Evolutionary conservation across 37 sponge, comb jelly and placozoan genomes (phyloP), one percentile per base, ranked within the genome.

Genomic region (Axinella damicornis): DNA sequence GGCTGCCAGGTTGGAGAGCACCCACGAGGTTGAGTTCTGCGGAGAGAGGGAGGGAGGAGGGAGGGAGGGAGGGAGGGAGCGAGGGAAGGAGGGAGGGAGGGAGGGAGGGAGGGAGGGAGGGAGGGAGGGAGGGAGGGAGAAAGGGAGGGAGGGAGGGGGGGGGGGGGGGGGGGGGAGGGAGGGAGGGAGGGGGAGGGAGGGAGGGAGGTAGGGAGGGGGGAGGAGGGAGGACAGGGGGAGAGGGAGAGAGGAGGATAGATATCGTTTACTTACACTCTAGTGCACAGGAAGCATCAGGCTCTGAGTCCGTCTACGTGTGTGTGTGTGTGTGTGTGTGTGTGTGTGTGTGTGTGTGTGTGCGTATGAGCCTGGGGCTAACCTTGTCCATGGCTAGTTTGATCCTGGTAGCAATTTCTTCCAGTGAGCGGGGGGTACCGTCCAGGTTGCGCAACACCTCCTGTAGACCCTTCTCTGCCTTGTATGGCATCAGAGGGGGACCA

Each of bases 341-440:
- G n/a, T n/a, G n/a, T n/a, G n/a, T n/a, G n/a, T n/a, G n/a, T n/a
- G n/a, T n/a, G n/a, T n/a, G n/a, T n/a, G n/a, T n/a, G n/a, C n/a
- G n/a, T n/a, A n/a, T n/a, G n/a, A n/a, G n/a, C n/a, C n/a, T n/a
- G n/a, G n/a, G n/a, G n/a, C n/a, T 46, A 46, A 92, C 91, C 80
- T 86, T 86, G 53, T 69, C 84, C 85, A 94, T 60, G 53, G 92
- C 85, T 57, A 76, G 57, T 60, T 79, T 82, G 22, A 94, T 73
- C n/a, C 89, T 33, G 12, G 85, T 82, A 2, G 83, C 92, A 57
- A 91, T 76, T 28, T 94, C 95, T n/a, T 94, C 92, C 61, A 91
- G 27, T 0, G 82, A 52, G 22, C 64, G 61, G 34, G 73, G 37
- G 25, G 65, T 24, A 25, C 85, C 85, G 56, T 76, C 69, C 22